Percentiles rank a stretch among this genome's conserved stretches.
Conservation (phyloP, 2,113 vertebrate species). For the Ailurus styani region DNA sequence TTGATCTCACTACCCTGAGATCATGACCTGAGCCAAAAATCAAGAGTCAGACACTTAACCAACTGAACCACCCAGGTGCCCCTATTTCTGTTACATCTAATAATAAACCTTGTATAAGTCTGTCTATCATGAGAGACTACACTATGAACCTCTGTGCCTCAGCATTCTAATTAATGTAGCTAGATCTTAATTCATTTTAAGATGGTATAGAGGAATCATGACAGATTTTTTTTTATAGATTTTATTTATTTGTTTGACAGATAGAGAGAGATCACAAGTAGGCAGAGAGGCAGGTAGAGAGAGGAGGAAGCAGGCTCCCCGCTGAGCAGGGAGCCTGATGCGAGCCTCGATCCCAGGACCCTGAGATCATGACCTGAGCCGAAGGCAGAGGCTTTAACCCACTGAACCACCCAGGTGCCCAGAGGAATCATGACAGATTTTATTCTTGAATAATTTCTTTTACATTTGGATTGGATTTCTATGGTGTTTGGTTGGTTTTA, state of each 20-base stretch:
- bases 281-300: too few relatives aligned
- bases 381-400: too few relatives aligned
- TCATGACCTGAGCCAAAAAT: background rate
- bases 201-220: background rate
- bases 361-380: too few relatives aligned
- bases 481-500: background rate
- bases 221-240: too few relatives aligned
- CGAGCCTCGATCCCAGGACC: too few relatives aligned
- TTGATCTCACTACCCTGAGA: background rate
- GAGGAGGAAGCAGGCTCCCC: too few relatives aligned
- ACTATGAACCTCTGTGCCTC: background rate
- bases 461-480: background rate
- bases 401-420: too few relatives aligned
- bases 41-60: background rate
- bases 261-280: too few relatives aligned
- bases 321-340: too few relatives aligned
- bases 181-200: conserved; percentile 7
- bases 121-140: background rate
- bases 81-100: background rate
- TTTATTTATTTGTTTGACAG: too few relatives aligned
- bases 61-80: background rate
- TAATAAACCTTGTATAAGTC: background rate
- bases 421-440: background rate
- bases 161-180: background rate
- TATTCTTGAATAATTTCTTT: background rate